These are phyloP conservation scores for Dastarcus helophoroides DNA, from an alignment of 2,888 invertebrate genomes.

Conservation along the genomic window DNA sequence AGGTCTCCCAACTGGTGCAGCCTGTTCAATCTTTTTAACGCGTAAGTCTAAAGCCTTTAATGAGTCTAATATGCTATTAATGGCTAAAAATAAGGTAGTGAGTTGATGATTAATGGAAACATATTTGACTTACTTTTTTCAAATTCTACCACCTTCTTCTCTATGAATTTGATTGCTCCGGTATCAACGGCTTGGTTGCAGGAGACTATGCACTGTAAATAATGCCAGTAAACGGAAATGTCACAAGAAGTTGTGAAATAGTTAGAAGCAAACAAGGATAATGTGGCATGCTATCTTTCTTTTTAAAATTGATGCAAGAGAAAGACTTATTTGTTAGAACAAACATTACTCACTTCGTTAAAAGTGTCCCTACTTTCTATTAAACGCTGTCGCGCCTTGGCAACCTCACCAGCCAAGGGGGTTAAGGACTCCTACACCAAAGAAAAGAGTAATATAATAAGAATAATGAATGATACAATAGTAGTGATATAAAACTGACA, in stretches of 20 bases:
- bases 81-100: constrained; percentile 19
- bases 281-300: background rate
- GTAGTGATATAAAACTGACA: too few species aligned
- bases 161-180: constrained; percentile 27
- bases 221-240: constrained; percentile 12
- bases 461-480: too few species aligned
- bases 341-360: constrained; percentile 51
- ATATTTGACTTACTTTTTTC: constrained; percentile 23
- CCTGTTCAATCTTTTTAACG: constrained; percentile 22
- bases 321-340: too few species aligned
- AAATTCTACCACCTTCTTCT: constrained; percentile 29
- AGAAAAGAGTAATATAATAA: constrained; percentile 24
- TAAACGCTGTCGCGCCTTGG: constrained; percentile 77
- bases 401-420: constrained; percentile 72
- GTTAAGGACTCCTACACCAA: constrained; percentile 41
- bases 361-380: constrained; percentile 50
- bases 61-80: constrained; percentile 19
- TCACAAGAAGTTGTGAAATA: constrained; percentile 13
- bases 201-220: background rate
- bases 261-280: background rate
- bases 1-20: constrained; percentile 16
- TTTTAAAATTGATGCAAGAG: too few species aligned
- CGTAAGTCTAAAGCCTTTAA: constrained; percentile 20
- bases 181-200: constrained; percentile 18
- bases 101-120: background rate